phyloP scores from a whole-genome alignment of 2,797 vertebrate genomes.

The Sus cebifrons region DNA sequence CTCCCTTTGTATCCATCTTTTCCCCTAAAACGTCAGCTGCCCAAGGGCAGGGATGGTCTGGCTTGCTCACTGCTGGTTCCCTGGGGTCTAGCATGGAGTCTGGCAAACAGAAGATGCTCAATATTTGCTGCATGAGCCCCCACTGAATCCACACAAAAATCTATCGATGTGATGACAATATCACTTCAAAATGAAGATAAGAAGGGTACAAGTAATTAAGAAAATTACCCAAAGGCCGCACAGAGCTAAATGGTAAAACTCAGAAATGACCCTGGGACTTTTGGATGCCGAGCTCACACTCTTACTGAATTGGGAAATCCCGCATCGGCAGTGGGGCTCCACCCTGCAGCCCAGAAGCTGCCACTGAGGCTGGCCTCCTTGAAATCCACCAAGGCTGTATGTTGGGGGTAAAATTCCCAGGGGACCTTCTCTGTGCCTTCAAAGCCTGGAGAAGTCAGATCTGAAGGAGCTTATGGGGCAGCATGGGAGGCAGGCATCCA shows the following conservation, averaged over 20 bases:
- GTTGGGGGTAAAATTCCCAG: no score
- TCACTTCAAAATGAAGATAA: neutral
- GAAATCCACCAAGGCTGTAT: neutral
- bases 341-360: neutral
- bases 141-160: neutral
- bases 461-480: accelerated
- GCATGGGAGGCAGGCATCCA: accelerated
- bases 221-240: neutral
- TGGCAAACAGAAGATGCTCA: neutral
- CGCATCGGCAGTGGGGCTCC: accelerated
- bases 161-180: neutral
- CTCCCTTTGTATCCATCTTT: neutral
- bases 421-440: neutral
- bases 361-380: neutral
- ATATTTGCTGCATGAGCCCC: neutral
- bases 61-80: no score
- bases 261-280: neutral
- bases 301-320: neutral
- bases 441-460: neutral
- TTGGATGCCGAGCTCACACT: accelerated
- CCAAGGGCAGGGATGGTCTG: neutral
- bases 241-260: neutral
- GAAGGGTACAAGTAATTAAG: neutral
- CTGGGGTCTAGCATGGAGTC: accelerated
- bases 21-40: neutral